phyloP scores from a whole-genome alignment of 1,140 invertebrate genomes.

The Nasonia vitripennis region DNA sequence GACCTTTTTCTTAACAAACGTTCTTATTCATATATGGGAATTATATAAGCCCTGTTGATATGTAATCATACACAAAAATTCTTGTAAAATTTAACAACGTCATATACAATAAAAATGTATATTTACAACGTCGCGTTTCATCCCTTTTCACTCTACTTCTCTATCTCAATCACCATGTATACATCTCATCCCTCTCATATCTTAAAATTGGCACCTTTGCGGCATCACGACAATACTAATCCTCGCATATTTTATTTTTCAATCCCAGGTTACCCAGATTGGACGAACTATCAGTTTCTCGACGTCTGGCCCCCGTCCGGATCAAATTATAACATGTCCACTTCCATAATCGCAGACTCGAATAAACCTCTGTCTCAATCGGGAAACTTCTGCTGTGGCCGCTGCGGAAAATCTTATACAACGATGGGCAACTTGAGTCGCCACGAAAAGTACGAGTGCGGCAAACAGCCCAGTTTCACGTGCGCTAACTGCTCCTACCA shows the following conservation, averaged over 20 bases:
- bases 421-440: conserved; percentile 59
- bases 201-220: no score
- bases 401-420: conserved; percentile 71
- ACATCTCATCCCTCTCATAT: no score
- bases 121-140: no score
- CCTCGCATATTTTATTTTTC: not conserved
- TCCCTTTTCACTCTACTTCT: no score
- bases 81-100: no score
- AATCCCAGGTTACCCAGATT: conserved; percentile 19
- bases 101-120: no score
- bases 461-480: conserved; percentile 69
- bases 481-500: conserved; percentile 38
- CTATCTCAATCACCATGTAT: no score
- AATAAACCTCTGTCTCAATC: not conserved
- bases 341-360: not conserved
- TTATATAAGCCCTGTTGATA: no score
- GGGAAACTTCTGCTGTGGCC: not conserved
- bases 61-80: no score
- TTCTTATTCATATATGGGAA: no score
- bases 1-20: no score
- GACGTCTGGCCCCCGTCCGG: conserved; percentile 2
- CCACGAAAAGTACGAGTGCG: conserved; percentile 75
- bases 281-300: not conserved
- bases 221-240: not conserved
- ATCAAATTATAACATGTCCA: not conserved